Evolutionary conservation across 2,888 invertebrate species (phyloP).

Genomic region (Seira musarum): DNA sequence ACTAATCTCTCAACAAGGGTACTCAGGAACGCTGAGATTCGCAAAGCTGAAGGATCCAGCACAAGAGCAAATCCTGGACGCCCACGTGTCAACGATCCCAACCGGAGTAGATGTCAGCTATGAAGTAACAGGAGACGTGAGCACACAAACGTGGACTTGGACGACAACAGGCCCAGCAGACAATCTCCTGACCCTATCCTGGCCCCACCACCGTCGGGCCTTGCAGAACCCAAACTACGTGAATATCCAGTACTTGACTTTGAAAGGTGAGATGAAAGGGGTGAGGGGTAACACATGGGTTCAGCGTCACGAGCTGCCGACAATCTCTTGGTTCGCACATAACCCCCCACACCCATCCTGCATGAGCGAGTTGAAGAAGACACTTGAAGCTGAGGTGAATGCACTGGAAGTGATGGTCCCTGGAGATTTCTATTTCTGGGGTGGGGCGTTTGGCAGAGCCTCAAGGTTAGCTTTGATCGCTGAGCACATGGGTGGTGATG

Average conservation of each 20-base stretch:
- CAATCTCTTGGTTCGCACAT: slow-evolving; percentile 57
- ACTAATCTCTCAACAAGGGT: slow-evolving; percentile 39
- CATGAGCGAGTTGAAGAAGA: slow-evolving; percentile 52
- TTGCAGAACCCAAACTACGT: slow-evolving; percentile 47
- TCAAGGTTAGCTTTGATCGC: slow-evolving; percentile 59
- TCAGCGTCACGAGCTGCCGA: slow-evolving; percentile 48
- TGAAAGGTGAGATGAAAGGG: slow-evolving; percentile 62
- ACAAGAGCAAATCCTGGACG: slow-evolving; percentile 53
- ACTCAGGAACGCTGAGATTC: slow-evolving; percentile 52
- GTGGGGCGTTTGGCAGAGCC: slow-evolving; percentile 59
- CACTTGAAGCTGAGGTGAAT: slow-evolving; percentile 59
- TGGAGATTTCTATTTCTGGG: slow-evolving; percentile 67
- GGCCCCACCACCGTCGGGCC: slow-evolving; percentile 58
- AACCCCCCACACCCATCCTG: slow-evolving; percentile 56
- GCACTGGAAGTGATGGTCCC: slow-evolving; percentile 52
- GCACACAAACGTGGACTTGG: slow-evolving; percentile 61
- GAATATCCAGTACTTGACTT: slow-evolving; percentile 58
- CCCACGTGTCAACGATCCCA: slow-evolving; percentile 30
- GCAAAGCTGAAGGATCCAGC: slow-evolving; percentile 48
- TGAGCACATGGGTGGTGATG: slow-evolving; percentile 49
- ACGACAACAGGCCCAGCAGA: slow-evolving; percentile 45
- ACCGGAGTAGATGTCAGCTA: slow-evolving; percentile 45
- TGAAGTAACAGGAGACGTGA: slow-evolving; percentile 45
- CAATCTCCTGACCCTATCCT: slow-evolving; percentile 48
- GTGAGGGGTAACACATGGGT: slow-evolving; percentile 54